These are phyloP conservation scores for Mystacides longicornis DNA, from an alignment of 2,888 invertebrate species.

Conservation along the genomic window DNA sequence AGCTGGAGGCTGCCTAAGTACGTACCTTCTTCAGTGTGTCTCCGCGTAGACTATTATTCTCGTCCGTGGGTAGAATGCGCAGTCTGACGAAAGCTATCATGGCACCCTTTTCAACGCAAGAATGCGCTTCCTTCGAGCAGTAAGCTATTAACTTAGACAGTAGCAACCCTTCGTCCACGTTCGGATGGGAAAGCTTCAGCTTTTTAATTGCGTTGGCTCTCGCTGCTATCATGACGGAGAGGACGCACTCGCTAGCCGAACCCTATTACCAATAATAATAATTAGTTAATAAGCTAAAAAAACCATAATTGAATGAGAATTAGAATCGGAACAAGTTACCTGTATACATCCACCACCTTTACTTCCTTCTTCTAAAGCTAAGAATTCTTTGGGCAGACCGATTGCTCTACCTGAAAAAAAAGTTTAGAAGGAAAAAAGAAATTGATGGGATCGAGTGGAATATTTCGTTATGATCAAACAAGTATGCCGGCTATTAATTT, in stretches of 20 bases:
- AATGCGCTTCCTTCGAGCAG: conserved; percentile 85
- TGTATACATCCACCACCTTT: conserved; percentile 92
- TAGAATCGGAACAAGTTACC: conserved; percentile 43
- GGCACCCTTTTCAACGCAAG: conserved; percentile 88
- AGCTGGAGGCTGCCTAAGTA: background rate
- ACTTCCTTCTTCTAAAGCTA: conserved; percentile 76
- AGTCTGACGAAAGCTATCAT: conserved; percentile 91
- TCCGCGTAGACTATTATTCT: conserved; percentile 72
- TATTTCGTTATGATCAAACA: no score
- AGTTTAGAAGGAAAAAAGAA: background rate
- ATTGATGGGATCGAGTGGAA: background rate
- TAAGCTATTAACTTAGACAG: conserved; percentile 91
- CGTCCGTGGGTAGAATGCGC: conserved; percentile 82
- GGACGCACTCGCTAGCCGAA: conserved; percentile 91
- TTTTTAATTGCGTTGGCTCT: conserved; percentile 81
- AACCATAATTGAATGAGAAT: no score
- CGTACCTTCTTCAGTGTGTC: conserved; percentile 69
- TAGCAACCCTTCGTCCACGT: conserved; percentile 82
- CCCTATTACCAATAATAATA: conserved; percentile 52
- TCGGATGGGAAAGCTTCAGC: conserved; percentile 76
- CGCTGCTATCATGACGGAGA: conserved; percentile 89
- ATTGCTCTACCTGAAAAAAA: conserved; percentile 70
- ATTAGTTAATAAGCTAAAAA: no score
- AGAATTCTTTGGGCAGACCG: conserved; percentile 81
- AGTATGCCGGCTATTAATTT: no score